Conservation (phyloP, 2,888 invertebrate species). For the Aphidius colemani region DNA sequence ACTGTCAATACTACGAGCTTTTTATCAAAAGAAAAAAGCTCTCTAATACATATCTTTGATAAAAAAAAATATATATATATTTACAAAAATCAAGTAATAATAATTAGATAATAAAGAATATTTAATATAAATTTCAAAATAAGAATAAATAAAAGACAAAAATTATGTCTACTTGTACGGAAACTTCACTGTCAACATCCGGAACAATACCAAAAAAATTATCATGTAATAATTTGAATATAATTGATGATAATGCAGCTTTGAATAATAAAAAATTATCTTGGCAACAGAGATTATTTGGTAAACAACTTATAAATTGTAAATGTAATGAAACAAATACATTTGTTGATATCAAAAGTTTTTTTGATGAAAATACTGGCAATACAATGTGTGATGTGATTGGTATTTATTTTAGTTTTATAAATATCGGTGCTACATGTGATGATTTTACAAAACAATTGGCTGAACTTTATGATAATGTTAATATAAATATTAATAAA, state of each 20-base stretch:
- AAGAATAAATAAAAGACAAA: no score
- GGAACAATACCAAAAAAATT: slow-evolving; percentile 26
- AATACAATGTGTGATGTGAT: slow-evolving; percentile 58
- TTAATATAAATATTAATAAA: slow-evolving; percentile 47
- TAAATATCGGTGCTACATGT: slow-evolving; percentile 70
- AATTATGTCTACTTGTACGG: slow-evolving; percentile 3
- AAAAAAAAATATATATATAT: no score
- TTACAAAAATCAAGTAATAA: no score
- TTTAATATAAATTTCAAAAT: no score
- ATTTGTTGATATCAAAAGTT: slow-evolving; percentile 36
- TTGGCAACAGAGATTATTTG: slow-evolving; percentile 57
- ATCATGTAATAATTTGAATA: slow-evolving; percentile 10
- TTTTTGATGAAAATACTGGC: slow-evolving; percentile 41
- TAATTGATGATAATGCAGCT: slow-evolving; percentile 20
- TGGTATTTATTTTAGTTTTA: slow-evolving; percentile 74
- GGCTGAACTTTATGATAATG: slow-evolving; percentile 63
- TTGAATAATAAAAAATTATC: slow-evolving; percentile 28
- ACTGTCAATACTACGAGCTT: slow-evolving; percentile 19
- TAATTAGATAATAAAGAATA: no score
- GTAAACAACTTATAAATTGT: slow-evolving; percentile 53
- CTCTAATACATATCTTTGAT: no score
- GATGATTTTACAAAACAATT: slow-evolving; percentile 72
- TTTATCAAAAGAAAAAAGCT: no score
- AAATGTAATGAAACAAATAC: slow-evolving; percentile 37
- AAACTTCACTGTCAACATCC: slow-evolving; percentile 22